Evolutionary conservation across 2,113 vertebrate species (phyloP), one percentile per base, ranked within the genome.

Genomic region (Burhinus oedicnemus): DNA sequence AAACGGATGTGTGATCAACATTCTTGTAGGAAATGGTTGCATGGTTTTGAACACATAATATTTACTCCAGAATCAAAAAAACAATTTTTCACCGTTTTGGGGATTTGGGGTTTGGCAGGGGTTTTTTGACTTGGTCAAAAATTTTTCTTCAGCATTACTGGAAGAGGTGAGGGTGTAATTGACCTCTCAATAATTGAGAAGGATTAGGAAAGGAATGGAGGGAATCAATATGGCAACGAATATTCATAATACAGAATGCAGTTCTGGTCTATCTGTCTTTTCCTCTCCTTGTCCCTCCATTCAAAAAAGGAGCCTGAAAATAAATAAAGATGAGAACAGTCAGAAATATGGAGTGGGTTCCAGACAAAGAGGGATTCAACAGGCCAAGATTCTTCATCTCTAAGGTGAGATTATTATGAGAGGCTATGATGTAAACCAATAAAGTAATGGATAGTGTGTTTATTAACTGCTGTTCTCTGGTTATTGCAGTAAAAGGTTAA

Each of bases 31-130:
- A 79, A 93, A 80, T 5, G 3, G 5, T 23, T 71, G 42, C 21
- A n/a, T 47, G 29, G 29, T 66, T 91, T 86, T 60, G 38, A 87
- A 83, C 18, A 72, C 1, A 29, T 47, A 55, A 29, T 51, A 55
- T 81, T 96, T 97, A 77, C 55, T 91, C 42, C 51, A 51, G n/a
- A 95, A 83, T 84, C 49, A 79, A 96, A 89, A 29, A 8, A 81
- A 29, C 9, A 74, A n/a, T 25, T 95, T 90, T 70, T 86, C 18
- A 44, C 27, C 34, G n/a, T 2, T 25, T 88, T 55, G 44, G 12
- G 40, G 27, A 22, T 44, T 69, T 19, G 12, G 47, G 52, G 15
- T 54, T 94, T 89, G 83, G 21, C 4, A 14, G 19, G 32, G 7
- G 1, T 18, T 40, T 51, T 94, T 21, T 38, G 25, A 40, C 22